phyloP scores from a whole-genome alignment of 2,113 vertebrate species.

The Lathamus discolor region DNA sequence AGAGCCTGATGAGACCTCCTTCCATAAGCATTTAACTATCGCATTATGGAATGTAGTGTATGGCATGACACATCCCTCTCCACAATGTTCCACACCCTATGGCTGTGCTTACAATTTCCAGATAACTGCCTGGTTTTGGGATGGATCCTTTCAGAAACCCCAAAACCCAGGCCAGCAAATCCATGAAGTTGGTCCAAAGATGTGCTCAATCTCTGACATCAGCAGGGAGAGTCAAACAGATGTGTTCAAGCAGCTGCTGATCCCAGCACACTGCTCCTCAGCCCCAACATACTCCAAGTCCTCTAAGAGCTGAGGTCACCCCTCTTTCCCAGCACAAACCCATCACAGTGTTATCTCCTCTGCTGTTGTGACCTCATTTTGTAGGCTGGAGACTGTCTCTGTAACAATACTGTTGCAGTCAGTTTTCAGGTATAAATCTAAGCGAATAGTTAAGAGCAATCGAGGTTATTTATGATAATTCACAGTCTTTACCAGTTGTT shows the following conservation, averaged over 20 bases:
- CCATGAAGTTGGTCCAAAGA: slow-evolving; percentile 27
- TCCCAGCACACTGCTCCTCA: neutral
- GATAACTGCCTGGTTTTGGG: slow-evolving; percentile 7
- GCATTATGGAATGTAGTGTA: neutral
- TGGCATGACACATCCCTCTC: slow-evolving; percentile 3
- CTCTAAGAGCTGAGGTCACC: slow-evolving; percentile 70
- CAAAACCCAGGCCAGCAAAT: neutral
- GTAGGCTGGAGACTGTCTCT: slow-evolving; percentile 52
- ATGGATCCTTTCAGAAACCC: neutral
- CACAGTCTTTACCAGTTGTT: slow-evolving; percentile 14
- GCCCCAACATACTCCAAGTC: slow-evolving; percentile 9
- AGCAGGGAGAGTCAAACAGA: slow-evolving; percentile 36
- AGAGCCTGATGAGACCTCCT: neutral
- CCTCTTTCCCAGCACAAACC: slow-evolving; percentile 61
- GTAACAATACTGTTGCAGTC: slow-evolving; percentile 24
- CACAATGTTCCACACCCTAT: neutral
- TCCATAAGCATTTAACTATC: neutral
- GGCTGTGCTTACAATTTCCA: neutral
- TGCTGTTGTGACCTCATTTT: slow-evolving; percentile 59
- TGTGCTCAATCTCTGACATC: slow-evolving; percentile 6
- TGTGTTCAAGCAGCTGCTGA: slow-evolving; percentile 41
- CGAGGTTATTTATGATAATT: slow-evolving; percentile 39
- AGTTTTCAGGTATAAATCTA: slow-evolving; percentile 61
- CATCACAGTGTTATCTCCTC: slow-evolving; percentile 45
- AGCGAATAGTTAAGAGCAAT: slow-evolving; percentile 44